Percentiles rank a stretch among this genome's conserved stretches.
phyloP scores from a whole-genome alignment of 2,888 invertebrate species.

The Trachelus troglodyta region DNA sequence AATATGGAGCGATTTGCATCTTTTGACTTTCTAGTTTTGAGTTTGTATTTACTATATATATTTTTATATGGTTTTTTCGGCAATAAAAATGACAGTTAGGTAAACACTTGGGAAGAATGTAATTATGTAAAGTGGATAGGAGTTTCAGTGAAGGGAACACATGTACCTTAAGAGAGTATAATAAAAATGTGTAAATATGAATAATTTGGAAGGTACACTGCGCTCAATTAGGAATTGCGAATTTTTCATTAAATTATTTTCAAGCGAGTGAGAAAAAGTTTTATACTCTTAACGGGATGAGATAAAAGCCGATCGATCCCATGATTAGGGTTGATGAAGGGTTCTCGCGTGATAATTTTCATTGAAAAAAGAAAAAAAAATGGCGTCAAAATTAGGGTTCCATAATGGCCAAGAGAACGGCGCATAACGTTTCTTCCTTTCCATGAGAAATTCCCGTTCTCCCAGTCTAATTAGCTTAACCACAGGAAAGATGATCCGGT shows the following conservation, averaged over 20 bases:
- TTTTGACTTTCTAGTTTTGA: not conserved
- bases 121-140: not conserved
- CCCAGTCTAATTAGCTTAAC: slow-evolving; percentile 29
- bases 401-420: not conserved
- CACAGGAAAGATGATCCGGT: slow-evolving; percentile 26
- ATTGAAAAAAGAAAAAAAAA: not conserved
- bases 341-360: not conserved
- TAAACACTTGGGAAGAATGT: not conserved
- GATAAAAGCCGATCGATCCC: not conserved
- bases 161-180: not conserved
- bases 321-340: not conserved
- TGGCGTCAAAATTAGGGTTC: not conserved
- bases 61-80: not conserved
- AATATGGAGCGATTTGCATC: not conserved
- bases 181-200: not conserved
- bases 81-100: not conserved
- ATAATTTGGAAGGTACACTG: not conserved
- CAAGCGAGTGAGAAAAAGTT: not conserved
- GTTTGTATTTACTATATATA: not conserved
- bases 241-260: not conserved
- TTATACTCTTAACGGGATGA: not conserved
- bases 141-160: not conserved
- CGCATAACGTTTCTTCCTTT: not conserved
- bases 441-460: not conserved
- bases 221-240: not conserved